These are phyloP conservation scores for Florisuga fusca DNA, from an alignment of 2,797 vertebrate species.

Conservation along the genomic window DNA sequence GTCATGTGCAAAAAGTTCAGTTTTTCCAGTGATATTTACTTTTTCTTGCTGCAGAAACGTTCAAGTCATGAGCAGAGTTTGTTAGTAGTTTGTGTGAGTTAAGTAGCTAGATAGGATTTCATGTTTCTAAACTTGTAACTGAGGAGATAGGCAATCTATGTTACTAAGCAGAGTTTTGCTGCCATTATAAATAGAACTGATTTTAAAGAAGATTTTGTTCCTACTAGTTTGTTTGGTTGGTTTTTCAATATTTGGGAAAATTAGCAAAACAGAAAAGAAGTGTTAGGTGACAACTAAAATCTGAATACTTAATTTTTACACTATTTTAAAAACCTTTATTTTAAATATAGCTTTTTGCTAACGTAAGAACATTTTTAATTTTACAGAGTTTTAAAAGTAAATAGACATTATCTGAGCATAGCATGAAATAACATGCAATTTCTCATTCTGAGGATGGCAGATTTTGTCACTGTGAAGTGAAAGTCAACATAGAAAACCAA, in stretches of 20 bases:
- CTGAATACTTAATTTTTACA: background rate
- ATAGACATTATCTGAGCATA: background rate
- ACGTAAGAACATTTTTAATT: background rate
- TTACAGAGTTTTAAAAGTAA: background rate
- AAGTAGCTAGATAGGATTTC: constrained; percentile 55
- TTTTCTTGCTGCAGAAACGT: constrained; percentile 10
- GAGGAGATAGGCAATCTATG: background rate
- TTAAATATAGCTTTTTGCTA: background rate
- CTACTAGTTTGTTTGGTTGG: background rate
- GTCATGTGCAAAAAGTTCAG: background rate
- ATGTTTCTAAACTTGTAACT: constrained; percentile 51
- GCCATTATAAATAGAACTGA: constrained; percentile 9
- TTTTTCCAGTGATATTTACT: constrained; percentile 16
- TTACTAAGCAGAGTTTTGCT: constrained; percentile 36
- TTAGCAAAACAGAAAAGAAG: background rate
- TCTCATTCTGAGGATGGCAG: background rate
- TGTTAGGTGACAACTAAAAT: background rate
- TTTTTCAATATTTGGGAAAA: background rate
- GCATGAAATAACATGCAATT: background rate
- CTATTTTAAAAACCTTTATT: background rate
- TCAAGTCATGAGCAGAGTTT: background rate
- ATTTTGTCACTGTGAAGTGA: background rate
- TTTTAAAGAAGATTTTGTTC: background rate
- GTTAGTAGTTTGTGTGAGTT: background rate
- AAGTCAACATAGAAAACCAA: background rate